A percentile compares a stretch with the other conserved stretches of the same genome.
Evolutionary conservation across 2,888 invertebrate species (phyloP).

Genomic region (Bembecia ichneumoniformis): DNA sequence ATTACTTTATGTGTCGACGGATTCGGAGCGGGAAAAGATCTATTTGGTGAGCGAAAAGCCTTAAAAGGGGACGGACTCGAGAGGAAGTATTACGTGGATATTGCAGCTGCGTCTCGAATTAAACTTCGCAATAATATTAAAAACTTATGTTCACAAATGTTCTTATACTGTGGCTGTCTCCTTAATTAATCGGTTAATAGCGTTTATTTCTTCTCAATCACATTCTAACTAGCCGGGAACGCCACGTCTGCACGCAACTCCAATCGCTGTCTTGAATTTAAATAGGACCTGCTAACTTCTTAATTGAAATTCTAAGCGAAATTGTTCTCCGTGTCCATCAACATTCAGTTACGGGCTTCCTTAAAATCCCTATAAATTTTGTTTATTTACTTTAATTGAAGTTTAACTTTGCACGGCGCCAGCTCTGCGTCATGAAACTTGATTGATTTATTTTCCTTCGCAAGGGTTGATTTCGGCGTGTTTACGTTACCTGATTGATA

Average conservation of each 20-base stretch:
- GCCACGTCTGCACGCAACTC: slow-evolving; percentile 20
- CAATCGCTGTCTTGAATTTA: slow-evolving; percentile 37
- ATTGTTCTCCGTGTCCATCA: slow-evolving; percentile 38
- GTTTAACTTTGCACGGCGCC: slow-evolving; percentile 6
- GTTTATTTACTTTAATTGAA: slow-evolving; percentile 20
- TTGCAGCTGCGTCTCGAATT: too few species aligned
- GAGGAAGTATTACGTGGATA: too few species aligned
- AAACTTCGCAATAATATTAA: too few species aligned
- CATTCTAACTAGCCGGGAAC: slow-evolving; percentile 21
- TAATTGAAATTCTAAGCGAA: slow-evolving; percentile 48
- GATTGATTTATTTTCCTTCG: neutral
- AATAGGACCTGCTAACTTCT: slow-evolving; percentile 42
- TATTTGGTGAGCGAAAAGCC: too few species aligned
- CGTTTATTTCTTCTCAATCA: slow-evolving; percentile 32
- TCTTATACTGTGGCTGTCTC: neutral
- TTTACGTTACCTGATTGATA: neutral
- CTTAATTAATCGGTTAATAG: slow-evolving; percentile 3
- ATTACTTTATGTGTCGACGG: too few species aligned
- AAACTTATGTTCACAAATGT: too few species aligned
- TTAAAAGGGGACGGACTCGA: too few species aligned
- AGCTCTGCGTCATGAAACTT: neutral
- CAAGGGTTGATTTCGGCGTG: neutral
- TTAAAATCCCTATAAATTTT: slow-evolving; percentile 29
- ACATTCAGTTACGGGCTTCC: slow-evolving; percentile 36
- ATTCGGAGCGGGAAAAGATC: too few species aligned